Percentiles rank a stretch among this genome's conserved stretches.
Conservation (phyloP, 2,888 invertebrate species). For the Dasypolia templi region DNA sequence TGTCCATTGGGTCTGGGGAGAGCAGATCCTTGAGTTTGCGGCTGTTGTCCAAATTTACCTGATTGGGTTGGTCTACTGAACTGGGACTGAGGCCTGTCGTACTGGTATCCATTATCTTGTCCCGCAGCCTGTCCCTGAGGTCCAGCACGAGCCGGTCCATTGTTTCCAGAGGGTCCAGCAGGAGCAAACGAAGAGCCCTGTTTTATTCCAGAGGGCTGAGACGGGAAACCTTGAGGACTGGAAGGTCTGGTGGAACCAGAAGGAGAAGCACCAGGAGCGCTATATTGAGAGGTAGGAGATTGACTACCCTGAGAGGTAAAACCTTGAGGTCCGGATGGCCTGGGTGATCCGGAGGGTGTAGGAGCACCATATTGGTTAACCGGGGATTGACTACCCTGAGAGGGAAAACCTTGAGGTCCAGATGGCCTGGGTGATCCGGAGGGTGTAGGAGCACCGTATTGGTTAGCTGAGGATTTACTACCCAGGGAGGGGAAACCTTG, state of each 20-base stretch:
- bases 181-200: conserved; percentile 61
- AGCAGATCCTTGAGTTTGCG: conserved; percentile 23
- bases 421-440: conserved; percentile 32
- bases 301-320: conserved; percentile 39
- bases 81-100: conserved; percentile 67
- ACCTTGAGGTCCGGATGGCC: conserved; percentile 25
- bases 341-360: conserved; percentile 34
- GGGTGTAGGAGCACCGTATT: conserved; percentile 33
- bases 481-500: conserved; percentile 26
- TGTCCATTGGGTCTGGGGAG: conserved; percentile 42
- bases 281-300: conserved; percentile 40
- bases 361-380: conserved; percentile 44
- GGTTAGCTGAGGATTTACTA: conserved; percentile 24
- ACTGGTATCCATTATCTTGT: conserved; percentile 71
- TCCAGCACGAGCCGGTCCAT: conserved; percentile 29
- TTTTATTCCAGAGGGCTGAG: conserved; percentile 59
- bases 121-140: conserved; percentile 32
- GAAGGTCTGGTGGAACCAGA: conserved; percentile 21
- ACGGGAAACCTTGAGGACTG: conserved; percentile 56
- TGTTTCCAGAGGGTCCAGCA: conserved; percentile 22
- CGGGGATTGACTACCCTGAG: conserved; percentile 16
- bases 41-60: conserved; percentile 38
- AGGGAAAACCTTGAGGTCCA: conserved; percentile 32
- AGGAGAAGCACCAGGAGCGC: conserved; percentile 28
- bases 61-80: conserved; percentile 41